Evolutionary conservation across 2,888 invertebrate species (phyloP).

Genomic region (Odontothrips loti): DNA sequence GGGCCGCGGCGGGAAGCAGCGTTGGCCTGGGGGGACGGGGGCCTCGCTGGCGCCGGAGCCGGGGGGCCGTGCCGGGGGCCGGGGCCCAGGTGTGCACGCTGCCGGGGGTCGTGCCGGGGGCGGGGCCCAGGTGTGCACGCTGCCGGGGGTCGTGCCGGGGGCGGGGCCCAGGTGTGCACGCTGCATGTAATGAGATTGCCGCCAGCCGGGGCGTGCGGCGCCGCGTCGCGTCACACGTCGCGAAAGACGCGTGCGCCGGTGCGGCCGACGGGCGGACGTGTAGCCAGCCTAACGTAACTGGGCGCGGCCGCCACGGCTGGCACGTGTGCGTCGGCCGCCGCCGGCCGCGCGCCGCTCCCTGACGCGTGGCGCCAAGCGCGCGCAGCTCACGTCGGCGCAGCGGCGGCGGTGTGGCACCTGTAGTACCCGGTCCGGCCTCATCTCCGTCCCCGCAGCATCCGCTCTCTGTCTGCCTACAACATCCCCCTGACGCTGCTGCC

Average conservation of each 20-base stretch:
- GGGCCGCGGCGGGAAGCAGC: background rate
- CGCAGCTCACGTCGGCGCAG: background rate
- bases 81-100: background rate
- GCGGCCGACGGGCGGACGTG: no score
- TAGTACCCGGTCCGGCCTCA: background rate
- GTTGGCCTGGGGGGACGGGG: background rate
- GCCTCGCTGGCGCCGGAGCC: no score
- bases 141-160: background rate
- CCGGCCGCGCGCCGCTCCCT: background rate
- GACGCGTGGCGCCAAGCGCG: background rate
- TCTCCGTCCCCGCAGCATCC: no score
- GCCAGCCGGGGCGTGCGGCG: background rate
- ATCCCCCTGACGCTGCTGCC: background rate
- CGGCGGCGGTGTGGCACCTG: background rate
- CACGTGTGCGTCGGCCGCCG: background rate
- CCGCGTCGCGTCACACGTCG: background rate
- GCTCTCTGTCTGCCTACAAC: background rate
- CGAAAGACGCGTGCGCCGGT: no score
- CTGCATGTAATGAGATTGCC: slow-evolving; percentile 10
- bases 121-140: background rate
- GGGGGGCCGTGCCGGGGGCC: background rate
- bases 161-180: slow-evolving; percentile 14
- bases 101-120: background rate
- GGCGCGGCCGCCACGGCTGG: no score
- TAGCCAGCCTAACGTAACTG: no score